Evolutionary conservation across 2,113 vertebrate genomes (phyloP).

Genomic region (Uropsilus gracilis): DNA sequence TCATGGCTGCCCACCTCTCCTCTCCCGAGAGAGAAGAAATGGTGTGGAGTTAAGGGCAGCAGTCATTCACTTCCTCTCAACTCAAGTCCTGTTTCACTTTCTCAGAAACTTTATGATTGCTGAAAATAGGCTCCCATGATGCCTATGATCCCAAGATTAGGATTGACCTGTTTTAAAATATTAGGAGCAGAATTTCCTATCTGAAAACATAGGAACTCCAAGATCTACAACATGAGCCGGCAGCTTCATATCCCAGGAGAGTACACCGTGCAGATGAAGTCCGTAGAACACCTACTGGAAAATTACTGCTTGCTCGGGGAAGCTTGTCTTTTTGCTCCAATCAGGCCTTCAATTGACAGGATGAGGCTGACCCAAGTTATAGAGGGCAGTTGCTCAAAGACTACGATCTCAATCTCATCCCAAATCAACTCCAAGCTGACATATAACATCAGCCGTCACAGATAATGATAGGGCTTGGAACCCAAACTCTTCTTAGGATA

Average conservation of each 20-base stretch:
- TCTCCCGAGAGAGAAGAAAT: neutral
- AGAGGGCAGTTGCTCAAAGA: neutral
- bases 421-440: neutral
- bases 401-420: neutral
- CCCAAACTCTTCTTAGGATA: fast-evolving
- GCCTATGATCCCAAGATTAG: neutral
- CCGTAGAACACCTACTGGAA: neutral
- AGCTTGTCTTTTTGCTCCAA: neutral
- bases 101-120: neutral
- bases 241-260: neutral
- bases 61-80: neutral
- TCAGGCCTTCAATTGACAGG: neutral
- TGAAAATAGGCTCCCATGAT: neutral
- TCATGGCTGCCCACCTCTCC: neutral
- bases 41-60: neutral
- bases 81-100: neutral
- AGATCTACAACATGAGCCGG: neutral
- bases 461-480: neutral
- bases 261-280: neutral
- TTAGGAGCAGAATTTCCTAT: neutral
- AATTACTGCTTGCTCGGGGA: neutral
- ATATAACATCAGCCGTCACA: neutral
- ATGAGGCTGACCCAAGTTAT: neutral
- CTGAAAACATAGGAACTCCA: neutral
- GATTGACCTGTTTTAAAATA: neutral